Conservation (phyloP, 1,140 invertebrate species). For the Philopotamus ludificatus region DNA sequence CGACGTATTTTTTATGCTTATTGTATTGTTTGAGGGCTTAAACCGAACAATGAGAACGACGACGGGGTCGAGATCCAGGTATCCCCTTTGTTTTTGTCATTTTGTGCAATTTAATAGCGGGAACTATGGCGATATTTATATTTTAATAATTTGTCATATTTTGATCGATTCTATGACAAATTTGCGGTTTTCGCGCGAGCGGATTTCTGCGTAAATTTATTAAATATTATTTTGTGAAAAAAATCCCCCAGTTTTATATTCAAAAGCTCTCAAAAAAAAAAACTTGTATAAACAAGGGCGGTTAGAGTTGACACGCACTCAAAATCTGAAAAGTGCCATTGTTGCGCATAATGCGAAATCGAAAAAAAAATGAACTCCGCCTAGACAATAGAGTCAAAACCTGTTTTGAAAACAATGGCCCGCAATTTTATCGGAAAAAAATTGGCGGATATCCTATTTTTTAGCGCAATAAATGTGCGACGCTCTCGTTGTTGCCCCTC, state of each 20-base stretch:
- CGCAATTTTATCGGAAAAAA: not conserved
- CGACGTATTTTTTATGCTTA: not conserved
- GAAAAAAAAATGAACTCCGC: not conserved
- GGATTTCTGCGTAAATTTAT: conserved; percentile 15
- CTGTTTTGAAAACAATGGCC: conserved; percentile 23
- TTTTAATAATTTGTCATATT: too few species aligned
- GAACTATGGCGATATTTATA: not conserved
- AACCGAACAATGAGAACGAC: conserved; percentile 14
- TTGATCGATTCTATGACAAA: too few species aligned
- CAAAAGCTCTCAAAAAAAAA: conserved; percentile 8
- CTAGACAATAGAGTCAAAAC: conserved; percentile 3
- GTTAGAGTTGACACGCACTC: conserved; percentile 23
- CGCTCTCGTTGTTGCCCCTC: not conserved
- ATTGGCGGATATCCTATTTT: conserved; percentile 24
- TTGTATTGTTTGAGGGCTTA: conserved; percentile 5
- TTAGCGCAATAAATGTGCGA: not conserved
- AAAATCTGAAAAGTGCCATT: conserved; percentile 8
- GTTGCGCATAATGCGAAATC: not conserved
- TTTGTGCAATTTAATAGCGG: conserved; percentile 15
- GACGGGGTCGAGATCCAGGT: conserved; percentile 17
- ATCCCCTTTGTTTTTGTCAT: conserved; percentile 24
- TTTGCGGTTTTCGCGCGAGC: too few species aligned
- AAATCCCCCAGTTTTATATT: conserved; percentile 9
- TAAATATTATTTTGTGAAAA: conserved; percentile 13
- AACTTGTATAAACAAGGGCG: conserved; percentile 17